phyloP scores from a whole-genome alignment of 2,113 vertebrate genomes.

The Calyptomena viridis region DNA sequence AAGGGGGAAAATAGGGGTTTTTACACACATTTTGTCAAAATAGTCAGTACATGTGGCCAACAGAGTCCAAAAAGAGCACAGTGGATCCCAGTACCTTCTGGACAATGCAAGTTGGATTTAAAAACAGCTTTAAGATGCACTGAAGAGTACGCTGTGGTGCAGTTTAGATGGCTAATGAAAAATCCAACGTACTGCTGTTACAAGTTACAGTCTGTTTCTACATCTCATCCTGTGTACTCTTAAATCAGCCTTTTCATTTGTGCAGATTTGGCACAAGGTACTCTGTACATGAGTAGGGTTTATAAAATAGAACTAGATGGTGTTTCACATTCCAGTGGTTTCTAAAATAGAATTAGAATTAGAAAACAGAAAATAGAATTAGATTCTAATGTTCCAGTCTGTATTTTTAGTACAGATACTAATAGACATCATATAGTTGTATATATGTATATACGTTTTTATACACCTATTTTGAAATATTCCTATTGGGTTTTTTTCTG shows the following conservation, averaged over 20 bases:
- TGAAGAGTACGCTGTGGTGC: neutral
- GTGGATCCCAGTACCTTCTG: neutral
- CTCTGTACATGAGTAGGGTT: neutral
- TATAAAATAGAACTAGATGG: neutral
- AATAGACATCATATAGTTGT: neutral
- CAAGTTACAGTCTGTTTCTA: neutral
- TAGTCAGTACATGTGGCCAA: accelerated
- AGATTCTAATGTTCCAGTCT: neutral
- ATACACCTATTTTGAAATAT: neutral
- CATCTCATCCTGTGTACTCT: neutral
- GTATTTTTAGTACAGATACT: neutral
- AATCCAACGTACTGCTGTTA: neutral
- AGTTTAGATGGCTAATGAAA: neutral
- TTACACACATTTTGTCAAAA: neutral
- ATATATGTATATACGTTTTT: accelerated
- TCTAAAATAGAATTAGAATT: neutral
- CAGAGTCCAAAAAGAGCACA: neutral
- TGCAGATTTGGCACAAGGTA: neutral
- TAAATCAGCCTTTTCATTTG: neutral
- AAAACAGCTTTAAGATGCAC: neutral
- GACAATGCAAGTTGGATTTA: neutral
- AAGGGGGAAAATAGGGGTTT: neutral
- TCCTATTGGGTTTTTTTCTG: neutral
- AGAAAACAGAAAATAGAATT: neutral
- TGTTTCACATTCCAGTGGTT: neutral